Evolutionary conservation across 2,797 vertebrate genomes (phyloP).

Genomic region (Miichthys miiuy): DNA sequence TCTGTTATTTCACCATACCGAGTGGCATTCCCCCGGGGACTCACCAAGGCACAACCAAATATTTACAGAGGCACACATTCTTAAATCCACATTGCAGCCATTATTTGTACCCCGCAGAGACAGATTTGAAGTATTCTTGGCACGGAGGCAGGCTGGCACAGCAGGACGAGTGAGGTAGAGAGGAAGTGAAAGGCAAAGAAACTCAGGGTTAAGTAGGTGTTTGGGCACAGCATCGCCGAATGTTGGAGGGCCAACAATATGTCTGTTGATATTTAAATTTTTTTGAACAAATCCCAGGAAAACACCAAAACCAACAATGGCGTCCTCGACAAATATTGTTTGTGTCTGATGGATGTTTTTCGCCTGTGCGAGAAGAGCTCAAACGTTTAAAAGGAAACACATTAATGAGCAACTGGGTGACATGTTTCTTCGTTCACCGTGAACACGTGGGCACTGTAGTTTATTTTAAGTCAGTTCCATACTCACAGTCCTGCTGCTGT

Average conservation of each 20-base stretch:
- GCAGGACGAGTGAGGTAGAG: slow-evolving; percentile 40
- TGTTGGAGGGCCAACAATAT: slow-evolving; percentile 18
- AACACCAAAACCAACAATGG: not conserved
- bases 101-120: slow-evolving; percentile 61
- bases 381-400: not conserved
- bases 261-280: not conserved
- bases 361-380: not conserved
- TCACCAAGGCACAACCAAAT: slow-evolving; percentile 48
- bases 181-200: slow-evolving; percentile 36
- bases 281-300: not conserved
- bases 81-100: slow-evolving; percentile 61
- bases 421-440: not conserved
- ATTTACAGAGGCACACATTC: slow-evolving; percentile 58
- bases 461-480: not conserved
- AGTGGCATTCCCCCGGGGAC: slow-evolving; percentile 31
- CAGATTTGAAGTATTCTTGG: slow-evolving; percentile 63
- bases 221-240: slow-evolving; percentile 18
- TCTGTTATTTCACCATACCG: slow-evolving; percentile 32
- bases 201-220: slow-evolving; percentile 28
- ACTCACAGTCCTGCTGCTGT: not conserved
- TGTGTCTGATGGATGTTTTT: not conserved
- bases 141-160: slow-evolving; percentile 54
- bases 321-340: not conserved
- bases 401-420: not conserved
- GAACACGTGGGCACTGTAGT: not conserved